Evolutionary conservation across 2,888 invertebrate genomes (phyloP), one percentile per base, ranked within the genome.

Genomic region (Platycheirus rosarum): DNA sequence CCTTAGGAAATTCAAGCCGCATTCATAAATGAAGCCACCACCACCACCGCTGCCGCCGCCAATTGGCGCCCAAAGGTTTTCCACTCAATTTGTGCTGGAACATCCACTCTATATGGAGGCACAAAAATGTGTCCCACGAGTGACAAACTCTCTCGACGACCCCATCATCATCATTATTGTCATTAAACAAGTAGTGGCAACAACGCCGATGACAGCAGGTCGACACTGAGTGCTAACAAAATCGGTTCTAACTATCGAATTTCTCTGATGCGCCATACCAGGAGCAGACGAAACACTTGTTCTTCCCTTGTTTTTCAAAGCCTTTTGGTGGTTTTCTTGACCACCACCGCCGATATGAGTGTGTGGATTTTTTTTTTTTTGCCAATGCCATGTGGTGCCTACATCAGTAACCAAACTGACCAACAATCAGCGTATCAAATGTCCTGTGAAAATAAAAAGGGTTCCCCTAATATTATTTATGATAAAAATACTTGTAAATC

Each of bases 51-150:
- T n/a, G 29, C 18, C 40, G 26, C 46, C 37, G 14, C 20, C 44
- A 16, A 20, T 77, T 77, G 84, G 84, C 84, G 84, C 84, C 84
- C 77, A 74, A 74, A 73, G 69, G 84, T 84, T 84, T 84, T 84
- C 84, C 84, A 78, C 73, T 84, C 84, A 84, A 84, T 84, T 84
- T 77, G 65, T 78, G 53, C 46, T 60, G 40, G 26, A 6, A 66
- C 14, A 53, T 53, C n/a, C 3, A 51, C 49, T 32, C 3, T 23
- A 49, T 16, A 32, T 51, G 18, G 11, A 35, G n/a, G 16, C 26
- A 66, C 16, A 65, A 42, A 68, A 69, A 14, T 53, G 8, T 46
- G 29, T 75, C 79, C 48, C 75, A 75, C 70, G 71, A 76, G 51
- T 76, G 76, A 82, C 29, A 62, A 32, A 55, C 66, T 40, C 65